Evolutionary conservation across 1,140 invertebrate genomes (phyloP).

Genomic region (Hestina assimilis): DNA sequence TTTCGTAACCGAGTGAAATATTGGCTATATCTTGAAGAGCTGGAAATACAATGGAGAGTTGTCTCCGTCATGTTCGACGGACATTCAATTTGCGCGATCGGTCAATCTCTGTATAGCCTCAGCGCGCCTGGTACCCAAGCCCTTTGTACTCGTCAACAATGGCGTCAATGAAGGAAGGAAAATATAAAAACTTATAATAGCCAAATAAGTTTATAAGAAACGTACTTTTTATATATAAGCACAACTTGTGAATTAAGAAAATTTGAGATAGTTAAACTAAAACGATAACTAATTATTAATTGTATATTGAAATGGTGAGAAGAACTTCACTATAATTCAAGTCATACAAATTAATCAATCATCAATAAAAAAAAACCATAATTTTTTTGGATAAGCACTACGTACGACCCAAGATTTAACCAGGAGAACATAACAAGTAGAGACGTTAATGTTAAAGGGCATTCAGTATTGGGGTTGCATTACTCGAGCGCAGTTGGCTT

Average conservation of each 20-base stretch:
- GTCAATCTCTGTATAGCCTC: conserved; percentile 59
- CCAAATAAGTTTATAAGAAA: too few species aligned
- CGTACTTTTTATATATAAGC: too few species aligned
- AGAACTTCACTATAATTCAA: too few species aligned
- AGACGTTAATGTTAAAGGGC: neutral
- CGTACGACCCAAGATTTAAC: too few species aligned
- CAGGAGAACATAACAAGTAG: neutral
- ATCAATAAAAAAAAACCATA: too few species aligned
- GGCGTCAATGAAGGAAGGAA: conserved; percentile 17
- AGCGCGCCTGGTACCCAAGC: conserved; percentile 48
- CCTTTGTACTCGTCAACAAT: conserved; percentile 43
- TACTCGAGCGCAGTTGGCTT: neutral
- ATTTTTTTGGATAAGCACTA: too few species aligned
- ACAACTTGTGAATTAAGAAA: too few species aligned
- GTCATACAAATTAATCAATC: too few species aligned
- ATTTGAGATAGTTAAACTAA: too few species aligned
- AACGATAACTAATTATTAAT: too few species aligned
- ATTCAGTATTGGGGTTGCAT: conserved; percentile 1
- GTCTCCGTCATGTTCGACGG: conserved; percentile 42
- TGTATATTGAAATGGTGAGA: too few species aligned
- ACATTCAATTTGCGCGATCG: conserved; percentile 69
- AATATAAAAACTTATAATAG: too few species aligned
- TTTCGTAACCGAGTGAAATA: conserved; percentile 54
- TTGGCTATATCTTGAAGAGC: conserved; percentile 59
- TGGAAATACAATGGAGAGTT: conserved; percentile 45